A percentile compares a stretch with the other conserved stretches of the same genome.
Conservation (phyloP, 2,113 vertebrate genomes). For the Gasterosteus nipponicus region DNA sequence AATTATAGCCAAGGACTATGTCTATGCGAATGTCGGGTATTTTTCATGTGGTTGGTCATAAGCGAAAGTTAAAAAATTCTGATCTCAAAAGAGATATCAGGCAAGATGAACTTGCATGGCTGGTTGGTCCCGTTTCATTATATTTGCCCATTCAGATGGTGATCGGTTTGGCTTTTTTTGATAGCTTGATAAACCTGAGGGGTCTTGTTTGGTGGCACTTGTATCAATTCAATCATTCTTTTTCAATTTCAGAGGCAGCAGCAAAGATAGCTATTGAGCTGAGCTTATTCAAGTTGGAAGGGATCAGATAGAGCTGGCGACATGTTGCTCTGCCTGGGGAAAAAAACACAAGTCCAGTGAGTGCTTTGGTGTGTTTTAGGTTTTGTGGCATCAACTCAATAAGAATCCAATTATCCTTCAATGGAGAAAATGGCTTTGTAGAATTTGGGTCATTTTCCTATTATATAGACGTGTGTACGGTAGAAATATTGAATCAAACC, state of each 20-base stretch:
- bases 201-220: constrained; percentile 6
- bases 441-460: background rate
- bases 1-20: no score
- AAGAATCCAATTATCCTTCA: background rate
- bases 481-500: background rate
- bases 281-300: constrained; percentile 11
- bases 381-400: background rate
- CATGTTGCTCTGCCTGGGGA: background rate
- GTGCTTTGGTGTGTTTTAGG: background rate
- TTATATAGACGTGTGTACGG: background rate
- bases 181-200: constrained; percentile 26
- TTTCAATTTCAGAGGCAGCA: constrained; percentile 7
- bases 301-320: constrained; percentile 18
- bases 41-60: no score
- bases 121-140: constrained; percentile 31
- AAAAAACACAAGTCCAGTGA: background rate
- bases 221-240: constrained; percentile 7
- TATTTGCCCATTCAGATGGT: constrained; percentile 26
- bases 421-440: background rate
- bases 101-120: constrained; percentile 15
- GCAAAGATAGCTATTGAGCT: constrained; percentile 27
- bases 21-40: no score
- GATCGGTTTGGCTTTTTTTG: constrained; percentile 12
- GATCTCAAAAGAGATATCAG: constrained; percentile 8
- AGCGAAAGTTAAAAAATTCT: background rate